Percentiles rank a stretch among this genome's conserved stretches.
Evolutionary conservation across 2,888 invertebrate genomes (phyloP).

Genomic region (Hemicrepidius hirtus): DNA sequence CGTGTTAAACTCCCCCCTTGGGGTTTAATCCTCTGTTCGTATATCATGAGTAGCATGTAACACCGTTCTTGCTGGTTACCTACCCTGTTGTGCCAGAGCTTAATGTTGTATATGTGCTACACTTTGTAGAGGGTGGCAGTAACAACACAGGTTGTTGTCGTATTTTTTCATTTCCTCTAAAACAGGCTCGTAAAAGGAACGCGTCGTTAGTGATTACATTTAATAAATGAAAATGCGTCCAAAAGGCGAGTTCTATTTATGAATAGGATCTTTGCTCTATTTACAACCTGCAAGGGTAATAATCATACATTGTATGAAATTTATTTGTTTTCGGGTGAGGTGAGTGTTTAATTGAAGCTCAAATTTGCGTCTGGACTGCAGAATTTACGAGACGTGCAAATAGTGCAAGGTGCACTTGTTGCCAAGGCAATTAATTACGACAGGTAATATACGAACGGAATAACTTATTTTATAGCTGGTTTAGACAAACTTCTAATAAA

Average conservation of each 20-base stretch:
- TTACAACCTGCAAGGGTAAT: slow-evolving; percentile 16
- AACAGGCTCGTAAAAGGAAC: slow-evolving; percentile 41
- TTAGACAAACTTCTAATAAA: slow-evolving; percentile 48
- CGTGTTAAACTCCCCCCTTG: slow-evolving; percentile 66
- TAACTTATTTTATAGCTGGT: slow-evolving; percentile 45
- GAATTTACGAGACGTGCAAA: slow-evolving; percentile 66
- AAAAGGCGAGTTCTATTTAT: slow-evolving; percentile 5
- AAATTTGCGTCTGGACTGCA: slow-evolving; percentile 65
- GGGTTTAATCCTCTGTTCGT: slow-evolving; percentile 66
- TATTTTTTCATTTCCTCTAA: slow-evolving; percentile 59
- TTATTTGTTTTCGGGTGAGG: slow-evolving; percentile 54
- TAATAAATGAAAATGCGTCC: slow-evolving; percentile 34
- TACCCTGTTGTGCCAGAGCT: slow-evolving; percentile 61
- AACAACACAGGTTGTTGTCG: slow-evolving; percentile 59
- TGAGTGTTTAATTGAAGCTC: slow-evolving; percentile 62
- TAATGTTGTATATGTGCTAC: slow-evolving; percentile 63
- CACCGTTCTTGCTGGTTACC: slow-evolving; percentile 61
- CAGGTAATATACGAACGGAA: slow-evolving; percentile 43
- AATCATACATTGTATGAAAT: slow-evolving; percentile 45
- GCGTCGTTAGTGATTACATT: slow-evolving; percentile 36
- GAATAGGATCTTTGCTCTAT: neutral
- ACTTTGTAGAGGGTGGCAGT: slow-evolving; percentile 61
- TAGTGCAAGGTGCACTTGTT: slow-evolving; percentile 67
- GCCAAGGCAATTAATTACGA: slow-evolving; percentile 65
- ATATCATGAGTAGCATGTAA: slow-evolving; percentile 63